phyloP scores from a whole-genome alignment of 2,113 vertebrate genomes.

The Nansenia antarctica region DNA sequence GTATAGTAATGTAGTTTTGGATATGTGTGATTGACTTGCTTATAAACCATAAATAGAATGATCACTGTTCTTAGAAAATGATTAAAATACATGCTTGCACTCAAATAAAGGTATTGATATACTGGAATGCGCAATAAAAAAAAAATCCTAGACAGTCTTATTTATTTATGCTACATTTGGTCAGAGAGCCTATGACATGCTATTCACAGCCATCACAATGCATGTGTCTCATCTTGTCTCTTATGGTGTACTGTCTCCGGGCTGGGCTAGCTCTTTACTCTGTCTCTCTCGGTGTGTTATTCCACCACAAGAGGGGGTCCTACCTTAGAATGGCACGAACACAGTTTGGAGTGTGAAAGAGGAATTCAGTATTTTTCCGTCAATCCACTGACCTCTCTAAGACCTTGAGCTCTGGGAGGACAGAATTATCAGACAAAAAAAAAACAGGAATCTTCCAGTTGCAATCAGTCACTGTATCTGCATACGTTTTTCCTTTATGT shows the following conservation, averaged over 20 bases:
- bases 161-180: constrained; percentile 11
- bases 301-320: neutral
- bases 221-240: neutral
- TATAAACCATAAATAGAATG: neutral
- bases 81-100: neutral
- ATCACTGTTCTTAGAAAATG: neutral
- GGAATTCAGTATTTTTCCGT: neutral
- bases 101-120: neutral
- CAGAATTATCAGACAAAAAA: neutral
- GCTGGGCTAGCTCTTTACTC: too few species aligned
- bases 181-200: too few species aligned
- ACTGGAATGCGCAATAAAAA: neutral
- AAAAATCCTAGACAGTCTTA: too few species aligned
- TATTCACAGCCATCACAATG: too few species aligned
- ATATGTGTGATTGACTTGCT: neutral
- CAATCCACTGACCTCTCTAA: neutral
- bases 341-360: neutral
- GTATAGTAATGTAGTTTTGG: neutral
- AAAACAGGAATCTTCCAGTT: too few species aligned
- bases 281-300: neutral
- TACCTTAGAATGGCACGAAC: neutral
- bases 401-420: neutral
- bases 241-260: neutral
- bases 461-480: neutral
- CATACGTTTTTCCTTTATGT: too few species aligned